phyloP scores from a whole-genome alignment of 2,797 vertebrate genomes.

The Phrynocephalus vlangalii region DNA sequence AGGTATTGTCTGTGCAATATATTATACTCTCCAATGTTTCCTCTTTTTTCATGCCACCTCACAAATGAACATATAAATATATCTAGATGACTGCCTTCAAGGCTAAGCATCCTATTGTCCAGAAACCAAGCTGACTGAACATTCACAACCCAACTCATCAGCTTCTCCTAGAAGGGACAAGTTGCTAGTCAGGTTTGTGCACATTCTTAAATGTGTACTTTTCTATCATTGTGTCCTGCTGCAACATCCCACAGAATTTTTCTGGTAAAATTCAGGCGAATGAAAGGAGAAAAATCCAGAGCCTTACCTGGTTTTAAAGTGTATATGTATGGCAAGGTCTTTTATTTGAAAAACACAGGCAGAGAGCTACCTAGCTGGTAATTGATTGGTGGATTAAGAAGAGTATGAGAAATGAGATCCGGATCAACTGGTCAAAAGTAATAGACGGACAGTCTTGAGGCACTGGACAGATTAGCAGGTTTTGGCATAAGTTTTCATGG shows the following conservation, averaged over 20 bases:
- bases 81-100: neutral
- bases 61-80: conserved; percentile 3
- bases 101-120: neutral
- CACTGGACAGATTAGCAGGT: too few species aligned
- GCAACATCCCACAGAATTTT: neutral
- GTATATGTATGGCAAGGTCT: neutral
- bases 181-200: conserved; percentile 54
- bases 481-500: too few species aligned
- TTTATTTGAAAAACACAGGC: too few species aligned
- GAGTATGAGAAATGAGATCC: fast-evolving
- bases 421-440: neutral
- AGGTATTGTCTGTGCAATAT: neutral
- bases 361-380: too few species aligned
- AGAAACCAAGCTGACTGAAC: neutral
- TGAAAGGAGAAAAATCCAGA: neutral
- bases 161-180: conserved; percentile 22
- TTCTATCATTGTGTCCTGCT: conserved; percentile 29
- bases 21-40: neutral
- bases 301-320: neutral
- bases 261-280: conserved; percentile 9
- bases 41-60: neutral
- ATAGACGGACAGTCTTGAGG: too few species aligned
- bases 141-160: neutral
- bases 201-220: conserved; percentile 57
- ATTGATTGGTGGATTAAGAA: neutral